Evolutionary conservation across 2,797 vertebrate genomes (phyloP), one percentile per base, ranked within the genome.

Genomic region (Poeciliopsis infans): DNA sequence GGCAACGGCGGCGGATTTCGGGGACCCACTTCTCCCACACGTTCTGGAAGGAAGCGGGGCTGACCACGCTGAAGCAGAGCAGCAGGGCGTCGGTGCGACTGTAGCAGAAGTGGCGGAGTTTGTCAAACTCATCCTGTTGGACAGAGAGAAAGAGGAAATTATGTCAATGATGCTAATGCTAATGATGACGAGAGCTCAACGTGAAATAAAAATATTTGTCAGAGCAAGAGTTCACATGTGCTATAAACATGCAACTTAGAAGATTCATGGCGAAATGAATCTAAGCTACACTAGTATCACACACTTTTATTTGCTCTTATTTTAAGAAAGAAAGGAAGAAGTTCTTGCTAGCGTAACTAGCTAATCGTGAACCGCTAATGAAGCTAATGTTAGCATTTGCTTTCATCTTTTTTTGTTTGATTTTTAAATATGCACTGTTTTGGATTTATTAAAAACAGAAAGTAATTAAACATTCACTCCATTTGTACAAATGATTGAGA

Each of bases 1-100:
- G 96, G 84, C 97, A 97, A 59, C 96, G 95, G 0, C 95, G 95
- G 3, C 95, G 92, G 86, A 97, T 95, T 90, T 97, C 96, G 0
- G 96, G 96, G 36, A 96, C 94, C 95, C 97, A 97, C 89, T 97
- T 97, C 86, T 97, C 97, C 83, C 95, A 95, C 81, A 97, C 94
- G 25, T 97, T 97, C 82, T 96, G 95, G 91, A 97, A 97, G 74
- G 97, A 97, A 31, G 96, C 96, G 0, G 96, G 97, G 86, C 95
- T 96, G 82, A 97, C 96, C 80, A 98, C 97, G 8, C 97, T 97
- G 93, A 97, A 97, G 91, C 96, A 97, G 57, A 97, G 96, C 78
- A 97, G 95, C 83, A 97, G 79, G 81, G 96, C 94, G 18, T 97
- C 96, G 0, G 97, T 96, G 68, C 96, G 96, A 0, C 91, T 93